Evolutionary conservation across 2,888 invertebrate genomes (phyloP).

Genomic region (Pemphredon lugubris): DNA sequence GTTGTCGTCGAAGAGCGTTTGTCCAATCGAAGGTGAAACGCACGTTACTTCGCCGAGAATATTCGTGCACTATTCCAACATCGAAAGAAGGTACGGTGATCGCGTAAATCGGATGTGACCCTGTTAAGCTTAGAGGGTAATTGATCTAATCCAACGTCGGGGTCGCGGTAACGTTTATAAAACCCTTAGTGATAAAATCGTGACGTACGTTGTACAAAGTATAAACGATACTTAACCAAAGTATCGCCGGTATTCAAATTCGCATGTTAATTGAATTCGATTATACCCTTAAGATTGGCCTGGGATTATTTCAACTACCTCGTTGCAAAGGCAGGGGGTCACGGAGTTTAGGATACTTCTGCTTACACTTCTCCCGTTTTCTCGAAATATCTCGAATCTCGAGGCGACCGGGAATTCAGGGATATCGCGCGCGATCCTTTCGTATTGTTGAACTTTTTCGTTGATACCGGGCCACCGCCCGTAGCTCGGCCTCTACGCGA

Average conservation of each 20-base stretch:
- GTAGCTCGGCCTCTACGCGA: conserved; percentile 6
- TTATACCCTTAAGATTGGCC: no score
- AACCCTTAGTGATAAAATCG: not conserved
- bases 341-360: conserved; percentile 22
- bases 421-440: not conserved
- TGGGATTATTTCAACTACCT: conserved; percentile 39
- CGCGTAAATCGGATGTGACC: conserved; percentile 40
- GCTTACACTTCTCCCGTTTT: conserved; percentile 9
- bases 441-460: not conserved
- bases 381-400: conserved; percentile 9
- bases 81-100: conserved; percentile 37
- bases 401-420: conserved; percentile 11
- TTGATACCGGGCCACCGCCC: not conserved
- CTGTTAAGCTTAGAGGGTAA: conserved; percentile 17
- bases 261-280: no score
- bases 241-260: no score
- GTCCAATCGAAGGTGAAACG: conserved; percentile 7
- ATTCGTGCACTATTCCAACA: conserved; percentile 10
- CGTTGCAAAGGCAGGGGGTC: conserved; percentile 21
- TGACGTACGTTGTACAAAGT: no score
- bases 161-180: not conserved
- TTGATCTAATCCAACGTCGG: conserved; percentile 28
- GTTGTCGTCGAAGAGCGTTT: conserved; percentile 8
- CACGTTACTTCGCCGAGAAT: conserved; percentile 7
- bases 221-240: not conserved